A percentile compares a stretch with the other conserved stretches of the same genome.
Conservation (phyloP, 2,797 vertebrate species). For the Cynodonichthys magdalenae region DNA sequence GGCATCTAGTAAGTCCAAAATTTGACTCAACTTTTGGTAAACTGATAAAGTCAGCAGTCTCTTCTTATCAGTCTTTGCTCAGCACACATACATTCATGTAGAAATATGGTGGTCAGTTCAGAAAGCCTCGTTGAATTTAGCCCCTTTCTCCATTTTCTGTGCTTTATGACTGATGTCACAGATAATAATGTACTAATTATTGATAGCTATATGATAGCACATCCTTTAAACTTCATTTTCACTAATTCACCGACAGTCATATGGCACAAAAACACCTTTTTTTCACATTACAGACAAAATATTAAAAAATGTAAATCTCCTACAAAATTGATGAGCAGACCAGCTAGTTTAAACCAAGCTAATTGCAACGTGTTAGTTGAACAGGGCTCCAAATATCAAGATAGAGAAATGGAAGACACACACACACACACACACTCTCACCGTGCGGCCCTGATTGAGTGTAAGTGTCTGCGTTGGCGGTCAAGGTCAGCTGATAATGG, state of each 20-base stretch:
- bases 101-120: too few species aligned
- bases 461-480: conserved; percentile 73
- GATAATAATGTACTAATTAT: too few species aligned
- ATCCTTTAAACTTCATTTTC: not conserved
- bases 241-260: not conserved
- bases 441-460: conserved; percentile 72
- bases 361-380: conserved; percentile 35
- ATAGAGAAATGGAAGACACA: conserved; percentile 47
- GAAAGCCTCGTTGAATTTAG: too few species aligned
- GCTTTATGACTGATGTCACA: too few species aligned
- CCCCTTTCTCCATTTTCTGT: too few species aligned
- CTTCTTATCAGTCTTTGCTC: too few species aligned
- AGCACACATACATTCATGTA: too few species aligned
- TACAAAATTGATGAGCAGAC: conserved; percentile 15
- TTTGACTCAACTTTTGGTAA: too few species aligned
- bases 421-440: conserved; percentile 19
- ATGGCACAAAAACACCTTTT: not conserved
- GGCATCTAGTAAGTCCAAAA: too few species aligned
- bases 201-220: too few species aligned
- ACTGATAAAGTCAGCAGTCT: too few species aligned
- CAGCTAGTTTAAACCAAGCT: conserved; percentile 23
- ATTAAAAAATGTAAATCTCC: conserved; percentile 3
- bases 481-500: conserved; percentile 83
- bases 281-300: not conserved
- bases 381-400: conserved; percentile 39